phyloP scores from a whole-genome alignment of 2,113 vertebrate species.

The Spea multiplicata region DNA sequence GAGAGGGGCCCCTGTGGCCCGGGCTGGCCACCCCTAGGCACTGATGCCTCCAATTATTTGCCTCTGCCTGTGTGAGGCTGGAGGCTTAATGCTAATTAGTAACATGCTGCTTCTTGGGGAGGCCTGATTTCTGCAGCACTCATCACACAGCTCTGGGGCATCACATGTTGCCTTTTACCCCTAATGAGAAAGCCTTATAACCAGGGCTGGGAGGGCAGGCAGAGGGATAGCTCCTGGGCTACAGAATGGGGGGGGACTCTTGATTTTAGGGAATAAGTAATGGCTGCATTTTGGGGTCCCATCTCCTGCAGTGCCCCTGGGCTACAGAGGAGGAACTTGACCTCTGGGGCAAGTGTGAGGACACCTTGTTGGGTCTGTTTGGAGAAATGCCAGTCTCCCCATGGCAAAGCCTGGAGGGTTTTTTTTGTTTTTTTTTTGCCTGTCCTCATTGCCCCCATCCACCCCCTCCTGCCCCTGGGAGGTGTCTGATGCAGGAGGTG shows the following conservation, averaged over 20 bases:
- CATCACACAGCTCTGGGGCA: background rate
- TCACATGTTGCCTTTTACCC: slow-evolving; percentile 49
- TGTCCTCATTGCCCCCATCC: slow-evolving; percentile 51
- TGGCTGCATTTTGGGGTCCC: no score
- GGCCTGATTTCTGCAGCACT: slow-evolving; percentile 40
- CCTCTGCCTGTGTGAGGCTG: background rate
- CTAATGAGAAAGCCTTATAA: slow-evolving; percentile 51
- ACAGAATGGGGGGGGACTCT: background rate
- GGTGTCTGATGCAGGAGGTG: slow-evolving; percentile 71
- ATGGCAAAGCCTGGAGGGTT: background rate
- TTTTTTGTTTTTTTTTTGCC: slow-evolving; percentile 15
- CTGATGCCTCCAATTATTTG: background rate
- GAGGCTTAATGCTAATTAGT: slow-evolving; percentile 20
- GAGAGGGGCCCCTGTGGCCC: background rate
- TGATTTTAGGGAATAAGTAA: no score
- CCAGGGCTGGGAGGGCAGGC: background rate
- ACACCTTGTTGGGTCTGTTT: background rate
- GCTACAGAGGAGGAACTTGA: no score
- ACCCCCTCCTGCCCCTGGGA: slow-evolving; percentile 55
- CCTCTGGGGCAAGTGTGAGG: background rate
- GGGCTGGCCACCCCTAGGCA: slow-evolving; percentile 21
- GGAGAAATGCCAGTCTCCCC: background rate
- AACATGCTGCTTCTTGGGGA: slow-evolving; percentile 38
- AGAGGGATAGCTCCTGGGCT: slow-evolving; percentile 4
- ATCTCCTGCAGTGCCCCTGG: no score